Conservation (phyloP, 2,113 vertebrate genomes). For the Alaudala cheleensis region DNA sequence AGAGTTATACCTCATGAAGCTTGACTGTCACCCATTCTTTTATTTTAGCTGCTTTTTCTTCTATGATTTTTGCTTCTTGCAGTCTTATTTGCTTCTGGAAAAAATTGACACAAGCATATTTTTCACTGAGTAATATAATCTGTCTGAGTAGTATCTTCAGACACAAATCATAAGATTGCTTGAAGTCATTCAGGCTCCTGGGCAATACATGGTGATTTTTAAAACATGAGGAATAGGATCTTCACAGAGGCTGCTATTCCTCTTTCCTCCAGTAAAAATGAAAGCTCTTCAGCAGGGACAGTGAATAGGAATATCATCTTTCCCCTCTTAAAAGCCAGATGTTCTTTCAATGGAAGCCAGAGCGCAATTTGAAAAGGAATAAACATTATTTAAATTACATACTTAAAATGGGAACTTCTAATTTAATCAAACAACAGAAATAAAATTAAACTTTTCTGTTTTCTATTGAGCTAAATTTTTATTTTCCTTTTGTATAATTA, state of each 20-base stretch:
- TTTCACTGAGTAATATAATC: neutral
- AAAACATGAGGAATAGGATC: neutral
- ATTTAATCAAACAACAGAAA: neutral
- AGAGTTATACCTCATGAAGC: slow-evolving; percentile 86
- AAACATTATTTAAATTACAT: neutral
- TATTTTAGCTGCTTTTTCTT: slow-evolving; percentile 98
- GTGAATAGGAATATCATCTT: neutral
- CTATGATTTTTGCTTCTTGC: slow-evolving; percentile 94
- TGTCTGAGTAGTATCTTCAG: neutral
- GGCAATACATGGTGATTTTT: neutral
- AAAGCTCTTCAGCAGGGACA: neutral
- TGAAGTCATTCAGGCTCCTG: neutral
- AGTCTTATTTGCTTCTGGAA: slow-evolving; percentile 90
- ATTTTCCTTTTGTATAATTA: neutral
- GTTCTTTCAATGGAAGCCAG: neutral
- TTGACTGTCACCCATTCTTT: slow-evolving; percentile 98
- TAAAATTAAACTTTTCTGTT: neutral
- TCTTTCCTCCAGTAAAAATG: neutral
- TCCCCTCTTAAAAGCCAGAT: neutral
- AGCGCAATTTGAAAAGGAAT: neutral
- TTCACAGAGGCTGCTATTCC: neutral
- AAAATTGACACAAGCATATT: slow-evolving; percentile 43
- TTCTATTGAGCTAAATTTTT: neutral
- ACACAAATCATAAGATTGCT: neutral
- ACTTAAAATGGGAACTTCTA: neutral